Evolutionary conservation across 2,113 vertebrate species (phyloP).

Genomic region (Uropsilus gracilis): DNA sequence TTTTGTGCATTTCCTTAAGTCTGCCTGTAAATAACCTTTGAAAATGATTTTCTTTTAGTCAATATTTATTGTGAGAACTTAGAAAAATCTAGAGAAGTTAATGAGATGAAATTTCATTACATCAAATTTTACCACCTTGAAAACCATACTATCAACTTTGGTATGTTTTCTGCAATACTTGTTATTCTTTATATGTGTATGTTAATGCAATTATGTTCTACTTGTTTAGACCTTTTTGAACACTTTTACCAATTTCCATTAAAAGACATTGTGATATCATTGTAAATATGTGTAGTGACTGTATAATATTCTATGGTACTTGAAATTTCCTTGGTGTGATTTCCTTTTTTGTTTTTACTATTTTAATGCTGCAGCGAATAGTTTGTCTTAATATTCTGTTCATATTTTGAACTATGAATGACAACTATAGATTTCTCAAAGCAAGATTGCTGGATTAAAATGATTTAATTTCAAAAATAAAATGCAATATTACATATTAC

Average conservation of each 20-base stretch:
- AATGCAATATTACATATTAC: no score
- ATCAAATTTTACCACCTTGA: no score
- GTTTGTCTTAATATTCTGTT: neutral
- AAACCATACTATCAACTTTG: neutral
- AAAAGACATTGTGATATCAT: neutral
- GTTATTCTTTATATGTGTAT: neutral
- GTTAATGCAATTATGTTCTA: neutral
- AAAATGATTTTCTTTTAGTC: neutral
- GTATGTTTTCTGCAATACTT: neutral
- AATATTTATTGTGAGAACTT: neutral
- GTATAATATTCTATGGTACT: no score
- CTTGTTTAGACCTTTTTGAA: neutral
- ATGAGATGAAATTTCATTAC: neutral
- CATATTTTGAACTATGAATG: neutral
- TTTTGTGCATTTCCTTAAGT: neutral
- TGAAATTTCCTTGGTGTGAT: accelerated
- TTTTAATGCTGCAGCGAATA: neutral
- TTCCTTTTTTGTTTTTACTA: neutral
- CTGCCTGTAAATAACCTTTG: neutral
- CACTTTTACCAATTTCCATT: neutral
- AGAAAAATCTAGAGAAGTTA: neutral
- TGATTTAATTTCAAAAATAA: no score
- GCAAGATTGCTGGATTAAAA: neutral
- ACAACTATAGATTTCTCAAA: neutral
- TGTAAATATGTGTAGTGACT: neutral